These are phyloP conservation scores for Drosophila ercepeae DNA, from an alignment of 1,140 invertebrate genomes.

Conservation along the genomic window DNA sequence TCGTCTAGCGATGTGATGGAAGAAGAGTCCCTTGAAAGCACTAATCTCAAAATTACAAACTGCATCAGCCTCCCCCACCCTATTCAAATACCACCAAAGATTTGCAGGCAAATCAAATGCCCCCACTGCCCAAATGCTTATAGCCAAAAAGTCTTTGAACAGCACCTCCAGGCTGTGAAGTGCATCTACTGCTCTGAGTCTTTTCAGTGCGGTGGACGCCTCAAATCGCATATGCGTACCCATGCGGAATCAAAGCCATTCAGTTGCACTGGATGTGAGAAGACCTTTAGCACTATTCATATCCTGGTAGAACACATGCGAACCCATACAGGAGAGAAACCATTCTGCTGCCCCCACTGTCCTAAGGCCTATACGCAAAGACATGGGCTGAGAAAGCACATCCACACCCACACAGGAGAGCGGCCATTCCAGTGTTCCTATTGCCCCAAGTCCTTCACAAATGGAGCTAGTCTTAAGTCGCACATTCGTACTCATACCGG, in stretches of 20 bases:
- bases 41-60: background rate
- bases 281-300: background rate
- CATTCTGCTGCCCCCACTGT: constrained; percentile 2
- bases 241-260: background rate
- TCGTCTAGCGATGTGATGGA: background rate
- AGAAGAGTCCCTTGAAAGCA: background rate
- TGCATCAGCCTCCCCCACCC: background rate
- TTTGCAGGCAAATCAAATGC: background rate
- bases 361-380: background rate
- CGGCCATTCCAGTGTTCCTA: background rate
- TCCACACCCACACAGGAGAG: background rate
- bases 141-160: background rate
- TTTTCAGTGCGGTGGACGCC: background rate
- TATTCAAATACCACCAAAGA: background rate
- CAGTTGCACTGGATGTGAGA: background rate
- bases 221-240: background rate
- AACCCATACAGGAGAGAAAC: constrained; percentile 9
- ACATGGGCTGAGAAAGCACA: constrained; percentile 1
- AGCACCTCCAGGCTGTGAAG: background rate
- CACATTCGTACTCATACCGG: background rate
- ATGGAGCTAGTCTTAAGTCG: background rate
- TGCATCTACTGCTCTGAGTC: background rate
- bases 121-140: background rate
- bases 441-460: background rate
- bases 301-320: constrained; percentile 2